Evolutionary conservation across 2,797 vertebrate genomes (phyloP).

Genomic region (Urosaurus nigricauda): DNA sequence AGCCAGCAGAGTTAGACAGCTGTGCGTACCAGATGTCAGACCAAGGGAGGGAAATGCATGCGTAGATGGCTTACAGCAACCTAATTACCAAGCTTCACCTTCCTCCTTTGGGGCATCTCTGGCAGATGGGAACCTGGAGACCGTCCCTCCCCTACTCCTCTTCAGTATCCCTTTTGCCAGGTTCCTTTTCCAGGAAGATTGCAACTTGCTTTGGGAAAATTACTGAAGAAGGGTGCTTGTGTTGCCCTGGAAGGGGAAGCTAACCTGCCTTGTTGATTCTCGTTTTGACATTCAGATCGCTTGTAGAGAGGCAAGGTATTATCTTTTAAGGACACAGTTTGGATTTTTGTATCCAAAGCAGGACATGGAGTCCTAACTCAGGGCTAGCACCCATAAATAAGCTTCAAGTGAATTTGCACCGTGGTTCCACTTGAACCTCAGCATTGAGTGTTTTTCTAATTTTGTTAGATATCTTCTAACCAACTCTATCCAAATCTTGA

Average conservation of each 20-base stretch:
- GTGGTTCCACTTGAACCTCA: neutral
- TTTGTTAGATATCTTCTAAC: neutral
- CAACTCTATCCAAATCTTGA: too few species aligned
- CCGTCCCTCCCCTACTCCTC: neutral
- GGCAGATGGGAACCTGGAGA: neutral
- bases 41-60: neutral
- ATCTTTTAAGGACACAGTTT: neutral
- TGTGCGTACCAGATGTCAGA: slow-evolving; percentile 1
- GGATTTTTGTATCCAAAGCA: neutral
- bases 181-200: neutral
- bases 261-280: too few species aligned
- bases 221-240: neutral
- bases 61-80: neutral
- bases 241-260: too few species aligned
- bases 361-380: too few species aligned
- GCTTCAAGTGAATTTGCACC: neutral
- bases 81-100: neutral
- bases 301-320: neutral
- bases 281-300: neutral
- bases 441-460: neutral
- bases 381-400: neutral
- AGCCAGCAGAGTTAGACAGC: neutral
- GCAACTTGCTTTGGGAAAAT: neutral
- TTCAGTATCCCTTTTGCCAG: too few species aligned
- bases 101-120: too few species aligned